Evolutionary conservation across 2,797 vertebrate species (phyloP).

Genomic region (Gadopsis marmoratus): DNA sequence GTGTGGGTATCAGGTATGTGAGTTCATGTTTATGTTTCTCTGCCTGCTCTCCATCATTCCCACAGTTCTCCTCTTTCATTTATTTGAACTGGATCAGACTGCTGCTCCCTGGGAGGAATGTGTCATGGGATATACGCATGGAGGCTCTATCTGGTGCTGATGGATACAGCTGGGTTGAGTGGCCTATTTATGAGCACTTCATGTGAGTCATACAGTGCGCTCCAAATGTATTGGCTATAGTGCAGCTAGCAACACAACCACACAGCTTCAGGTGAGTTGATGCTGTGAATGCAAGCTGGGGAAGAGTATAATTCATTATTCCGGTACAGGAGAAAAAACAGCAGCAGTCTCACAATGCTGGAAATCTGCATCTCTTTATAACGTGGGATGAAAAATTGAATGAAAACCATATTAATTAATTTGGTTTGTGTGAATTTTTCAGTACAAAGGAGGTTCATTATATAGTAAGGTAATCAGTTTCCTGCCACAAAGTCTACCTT

Average conservation of each 20-base stretch:
- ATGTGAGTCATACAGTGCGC: constrained; percentile 60
- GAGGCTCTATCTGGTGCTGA: constrained; percentile 56
- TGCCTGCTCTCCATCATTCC: constrained; percentile 39
- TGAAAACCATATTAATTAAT: constrained; percentile 24
- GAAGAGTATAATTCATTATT: constrained; percentile 28
- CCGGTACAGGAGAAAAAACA: neutral
- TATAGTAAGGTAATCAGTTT: constrained; percentile 25
- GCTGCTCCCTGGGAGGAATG: constrained; percentile 57
- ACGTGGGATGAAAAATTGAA: constrained; percentile 1
- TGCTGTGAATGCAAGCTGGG: constrained; percentile 29
- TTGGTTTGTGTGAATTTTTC: constrained; percentile 23
- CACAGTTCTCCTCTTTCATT: constrained; percentile 65
- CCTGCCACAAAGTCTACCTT: constrained; percentile 63
- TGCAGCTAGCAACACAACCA: constrained; percentile 45
- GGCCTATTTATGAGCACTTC: constrained; percentile 65
- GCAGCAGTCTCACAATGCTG: constrained; percentile 2
- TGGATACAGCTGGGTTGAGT: constrained; percentile 64
- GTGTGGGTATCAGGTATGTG: constrained; percentile 3
- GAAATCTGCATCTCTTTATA: constrained; percentile 18
- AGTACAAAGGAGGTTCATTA: constrained; percentile 28
- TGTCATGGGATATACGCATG: constrained; percentile 60
- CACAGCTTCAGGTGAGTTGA: constrained; percentile 56
- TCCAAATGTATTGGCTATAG: constrained; percentile 35
- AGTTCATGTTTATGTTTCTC: constrained; percentile 27
- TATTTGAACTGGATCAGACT: constrained; percentile 55